These are phyloP conservation scores for Melanitta fusca DNA, from an alignment of 2,797 vertebrate genomes.

Conservation along the genomic window DNA sequence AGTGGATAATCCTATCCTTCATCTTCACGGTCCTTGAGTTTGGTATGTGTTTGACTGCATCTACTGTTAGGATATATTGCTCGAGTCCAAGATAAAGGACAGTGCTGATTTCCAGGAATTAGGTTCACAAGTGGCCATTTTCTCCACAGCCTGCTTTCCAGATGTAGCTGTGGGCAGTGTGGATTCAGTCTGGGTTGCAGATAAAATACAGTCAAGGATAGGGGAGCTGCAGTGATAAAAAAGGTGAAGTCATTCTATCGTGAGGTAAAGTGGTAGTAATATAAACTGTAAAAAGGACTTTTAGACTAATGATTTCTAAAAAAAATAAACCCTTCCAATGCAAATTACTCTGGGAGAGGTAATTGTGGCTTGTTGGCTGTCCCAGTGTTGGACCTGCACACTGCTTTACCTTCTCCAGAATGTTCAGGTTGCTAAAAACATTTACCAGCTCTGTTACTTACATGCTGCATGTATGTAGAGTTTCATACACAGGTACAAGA, in stretches of 20 bases:
- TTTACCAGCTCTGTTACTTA: not conserved
- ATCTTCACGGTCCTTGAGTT: not conserved
- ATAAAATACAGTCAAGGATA: not conserved
- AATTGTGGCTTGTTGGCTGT: not conserved
- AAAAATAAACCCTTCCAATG: not conserved
- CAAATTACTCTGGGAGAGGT: not conserved
- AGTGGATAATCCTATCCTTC: not conserved
- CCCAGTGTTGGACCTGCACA: not conserved
- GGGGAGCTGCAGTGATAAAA: not conserved
- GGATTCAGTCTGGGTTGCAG: not conserved
- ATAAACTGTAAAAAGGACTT: not conserved
- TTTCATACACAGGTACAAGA: not conserved
- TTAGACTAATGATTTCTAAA: not conserved
- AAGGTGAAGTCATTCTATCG: not conserved
- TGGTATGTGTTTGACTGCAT: not conserved
- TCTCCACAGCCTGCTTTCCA: not conserved
- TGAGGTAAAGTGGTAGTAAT: not conserved
- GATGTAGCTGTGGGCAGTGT: not conserved
- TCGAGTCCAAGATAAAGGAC: not conserved
- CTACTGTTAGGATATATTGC: not conserved
- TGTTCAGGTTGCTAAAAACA: not conserved
- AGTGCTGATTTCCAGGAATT: not conserved
- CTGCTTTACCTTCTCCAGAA: not conserved
- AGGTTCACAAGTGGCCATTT: not conserved
- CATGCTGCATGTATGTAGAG: rapidly evolving